A percentile compares a stretch with the other conserved stretches of the same genome.
Conservation (phyloP, 2,888 invertebrate genomes). For the Agriopis aurantiaria region DNA sequence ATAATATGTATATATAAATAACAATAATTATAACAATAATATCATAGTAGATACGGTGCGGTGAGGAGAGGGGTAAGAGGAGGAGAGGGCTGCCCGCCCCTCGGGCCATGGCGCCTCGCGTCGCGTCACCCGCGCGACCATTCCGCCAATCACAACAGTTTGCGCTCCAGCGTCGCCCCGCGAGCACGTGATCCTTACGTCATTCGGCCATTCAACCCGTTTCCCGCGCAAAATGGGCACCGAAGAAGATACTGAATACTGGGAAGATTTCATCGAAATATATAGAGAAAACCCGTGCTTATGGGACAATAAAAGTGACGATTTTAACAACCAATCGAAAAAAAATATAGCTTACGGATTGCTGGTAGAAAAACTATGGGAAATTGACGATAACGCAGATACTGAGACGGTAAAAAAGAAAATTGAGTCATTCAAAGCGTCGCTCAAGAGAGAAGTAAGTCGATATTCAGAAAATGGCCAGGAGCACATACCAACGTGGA, state of each 20-base stretch:
- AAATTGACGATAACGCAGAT: constrained; percentile 20
- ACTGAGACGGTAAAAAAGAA: constrained; percentile 13
- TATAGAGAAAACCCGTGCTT: constrained; percentile 35
- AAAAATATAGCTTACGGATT: constrained; percentile 29
- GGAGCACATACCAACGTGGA: constrained; percentile 8
- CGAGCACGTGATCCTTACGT: constrained; percentile 28
- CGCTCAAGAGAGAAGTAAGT: constrained; percentile 3
- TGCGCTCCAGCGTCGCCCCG: constrained; percentile 7
- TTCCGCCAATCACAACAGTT: constrained; percentile 12
- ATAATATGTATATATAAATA: too few species aligned
- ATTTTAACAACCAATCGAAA: neutral
- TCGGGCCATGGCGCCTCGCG: neutral
- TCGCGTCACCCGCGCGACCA: neutral
- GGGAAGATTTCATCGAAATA: constrained; percentile 34
- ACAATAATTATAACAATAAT: too few species aligned
- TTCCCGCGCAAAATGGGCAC: constrained; percentile 1
- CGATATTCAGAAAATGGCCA: neutral
- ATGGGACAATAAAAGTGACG: constrained; percentile 8
- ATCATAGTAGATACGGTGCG: too few species aligned
- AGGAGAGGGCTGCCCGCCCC: constrained; percentile 2
- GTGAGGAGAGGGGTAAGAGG: neutral
- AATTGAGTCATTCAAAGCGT: constrained; percentile 1
- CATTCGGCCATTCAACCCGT: neutral
- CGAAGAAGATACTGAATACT: constrained; percentile 3
- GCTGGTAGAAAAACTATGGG: constrained; percentile 39